Evolutionary conservation across 2,797 vertebrate species (phyloP), one percentile per base, ranked within the genome.

Genomic region (Avahi laniger): DNA sequence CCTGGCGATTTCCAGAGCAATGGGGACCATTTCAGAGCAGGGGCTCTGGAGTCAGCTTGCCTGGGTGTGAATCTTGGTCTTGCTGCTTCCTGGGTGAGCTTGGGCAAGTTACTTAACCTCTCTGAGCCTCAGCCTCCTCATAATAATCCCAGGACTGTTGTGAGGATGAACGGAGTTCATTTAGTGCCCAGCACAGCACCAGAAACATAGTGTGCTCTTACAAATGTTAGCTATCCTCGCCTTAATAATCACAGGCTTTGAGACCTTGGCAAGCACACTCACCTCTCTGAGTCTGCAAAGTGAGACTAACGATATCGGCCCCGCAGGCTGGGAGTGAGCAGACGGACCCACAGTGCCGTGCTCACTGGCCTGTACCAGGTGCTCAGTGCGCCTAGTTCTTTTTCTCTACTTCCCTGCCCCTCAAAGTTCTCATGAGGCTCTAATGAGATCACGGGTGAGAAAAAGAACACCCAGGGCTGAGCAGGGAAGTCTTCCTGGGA

Each of bases 61-160:
- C 35, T 63, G 43, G 52, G n/a, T 78, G 52, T 52, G 12, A 81
- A 65, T 61, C n/a, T 79, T 12, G 35, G 13, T 38, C 50, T 67
- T 48, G n/a, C 30, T 12, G 35, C 43, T 91, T 78, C 83, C 59
- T 86, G 69, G 70, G 52, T 79, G 43, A 73, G 83, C n/a, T 11
- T 54, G 26, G 30, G 46, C 72, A 78, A 76, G 72, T 33, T 20
- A 61, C 43, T 59, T 75, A 79, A 28, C 50, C 43, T 59, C 52
- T 85, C 46, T 91, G 59, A 73, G 67, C 46, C 72, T 86, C 22
- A 24, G 22, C n/a, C 22, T 52, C 73, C 28, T 89, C 35, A 6
- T 13, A 54, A 30, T 33, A 52, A 73, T 30, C 61, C 73, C 14
- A 59, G 50, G 54, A 57, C 22, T 48, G 7, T 22, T 54, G 26